Conservation (phyloP, 2,113 vertebrate species). For the Brevimyrus niger region DNA sequence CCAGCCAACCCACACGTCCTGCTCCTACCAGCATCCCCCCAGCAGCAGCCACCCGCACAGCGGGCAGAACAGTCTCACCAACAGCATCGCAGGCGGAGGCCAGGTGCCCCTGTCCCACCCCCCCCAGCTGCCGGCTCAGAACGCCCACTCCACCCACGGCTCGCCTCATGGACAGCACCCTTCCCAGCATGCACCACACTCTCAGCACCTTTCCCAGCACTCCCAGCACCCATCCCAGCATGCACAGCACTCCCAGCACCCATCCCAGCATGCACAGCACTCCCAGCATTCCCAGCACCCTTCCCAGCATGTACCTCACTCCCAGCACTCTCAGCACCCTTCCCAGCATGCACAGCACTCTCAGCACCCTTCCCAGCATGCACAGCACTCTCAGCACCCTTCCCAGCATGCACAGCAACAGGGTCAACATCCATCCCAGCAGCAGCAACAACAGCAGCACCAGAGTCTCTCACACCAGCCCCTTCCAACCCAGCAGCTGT, state of each 20-base stretch:
- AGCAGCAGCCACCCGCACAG: constrained; percentile 75
- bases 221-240: constrained; percentile 29
- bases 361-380: constrained; percentile 28
- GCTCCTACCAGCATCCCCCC: constrained; percentile 85
- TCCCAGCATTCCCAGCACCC: constrained; percentile 44
- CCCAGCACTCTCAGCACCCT: constrained; percentile 35
- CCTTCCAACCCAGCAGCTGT: constrained; percentile 74
- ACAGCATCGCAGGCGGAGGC: constrained; percentile 63
- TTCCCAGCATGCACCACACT: constrained; percentile 42
- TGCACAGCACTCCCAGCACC: constrained; percentile 44
- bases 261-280: constrained; percentile 38
- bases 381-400: constrained; percentile 44
- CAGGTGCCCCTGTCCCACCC: constrained; percentile 75
- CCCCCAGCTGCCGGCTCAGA: constrained; percentile 47
- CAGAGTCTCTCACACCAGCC: constrained; percentile 71
- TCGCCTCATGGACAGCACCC: constrained; percentile 63
- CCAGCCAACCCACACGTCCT: constrained; percentile 83
- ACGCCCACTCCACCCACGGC: constrained; percentile 57
- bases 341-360: constrained; percentile 34
- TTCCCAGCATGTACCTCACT: constrained; percentile 29
- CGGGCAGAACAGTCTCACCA: constrained; percentile 61
- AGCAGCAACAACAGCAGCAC: constrained; percentile 64
- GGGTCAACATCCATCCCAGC: constrained; percentile 55
- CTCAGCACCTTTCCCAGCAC: constrained; percentile 37
- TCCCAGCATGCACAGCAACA: constrained; percentile 36